Base-by-base conservation (phyloP, 1,140 invertebrate genomes). In the Aphidius gifuensis region DNA sequence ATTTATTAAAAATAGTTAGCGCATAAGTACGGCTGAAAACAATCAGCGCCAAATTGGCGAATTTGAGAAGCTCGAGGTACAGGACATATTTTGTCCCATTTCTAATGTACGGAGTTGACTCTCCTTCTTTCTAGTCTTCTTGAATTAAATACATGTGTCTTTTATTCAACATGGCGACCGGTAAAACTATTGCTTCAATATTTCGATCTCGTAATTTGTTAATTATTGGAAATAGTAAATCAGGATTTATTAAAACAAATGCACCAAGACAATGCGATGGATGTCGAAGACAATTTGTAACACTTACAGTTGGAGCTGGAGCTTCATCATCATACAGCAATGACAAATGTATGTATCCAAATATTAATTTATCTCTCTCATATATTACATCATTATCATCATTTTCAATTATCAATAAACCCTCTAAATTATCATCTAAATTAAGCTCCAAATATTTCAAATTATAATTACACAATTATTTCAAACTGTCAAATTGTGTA, bases 81-180 rank as follows among this genome's bases (percentile, higher is more conserved):
- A n/a, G n/a, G n/a, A n/a, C n/a, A n/a, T n/a, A n/a, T n/a, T n/a
- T n/a, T n/a, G n/a, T n/a, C n/a, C n/a, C n/a, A n/a, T n/a, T n/a
- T n/a, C n/a, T n/a, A n/a, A n/a, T n/a, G n/a, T n/a, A n/a, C n/a
- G n/a, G n/a, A n/a, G n/a, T n/a, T n/a, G n/a, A n/a, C n/a, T n/a
- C n/a, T n/a, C n/a, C n/a, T n/a, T n/a, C n/a, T n/a, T n/a, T n/a
- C n/a, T n/a, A n/a, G n/a, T n/a, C n/a, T n/a, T n/a, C n/a, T n/a
- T n/a, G n/a, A n/a, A n/a, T n/a, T n/a, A 16, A 38, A 40, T 55
- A 70, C 72, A 79, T 80, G 77, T 71, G 73, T 72, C 60, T 75
- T 55, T 75, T 64, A 60, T 66, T 53, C 66, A 81, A 79, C 69
- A 81, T 81, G 80, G 79, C 80, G 65, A 74, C 77, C 76, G 75